Conservation (phyloP, 2,797 vertebrate genomes). For the Prunella strophiata region DNA sequence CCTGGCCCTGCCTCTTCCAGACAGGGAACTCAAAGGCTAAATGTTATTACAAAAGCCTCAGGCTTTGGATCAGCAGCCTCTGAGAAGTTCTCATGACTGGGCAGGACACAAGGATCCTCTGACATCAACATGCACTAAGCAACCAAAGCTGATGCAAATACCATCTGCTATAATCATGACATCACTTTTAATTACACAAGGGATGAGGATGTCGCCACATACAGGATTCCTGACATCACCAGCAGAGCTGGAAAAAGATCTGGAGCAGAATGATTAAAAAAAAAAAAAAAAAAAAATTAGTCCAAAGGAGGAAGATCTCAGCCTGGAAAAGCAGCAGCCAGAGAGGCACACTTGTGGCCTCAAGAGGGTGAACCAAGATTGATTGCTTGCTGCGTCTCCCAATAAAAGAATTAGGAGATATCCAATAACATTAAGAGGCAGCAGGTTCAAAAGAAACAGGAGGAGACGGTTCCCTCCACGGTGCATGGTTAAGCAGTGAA, state of each 20-base stretch:
- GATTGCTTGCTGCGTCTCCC: conserved; percentile 15
- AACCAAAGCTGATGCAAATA: conserved; percentile 32
- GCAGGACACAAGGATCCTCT: not conserved
- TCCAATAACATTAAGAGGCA: conserved; percentile 56
- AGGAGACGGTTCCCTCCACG: conserved; percentile 13
- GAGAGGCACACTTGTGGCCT: conserved; percentile 4
- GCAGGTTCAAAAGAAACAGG: conserved; percentile 38
- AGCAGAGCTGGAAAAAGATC: not conserved
- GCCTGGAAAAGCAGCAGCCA: not conserved
- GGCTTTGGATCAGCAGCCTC: not conserved
- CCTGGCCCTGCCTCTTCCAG: not conserved
- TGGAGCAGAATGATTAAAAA: not conserved
- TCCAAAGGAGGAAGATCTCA: not conserved
- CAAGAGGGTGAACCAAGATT: conserved; percentile 34
- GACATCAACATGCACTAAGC: not conserved
- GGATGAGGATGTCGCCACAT: not conserved
- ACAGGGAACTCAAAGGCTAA: not conserved
- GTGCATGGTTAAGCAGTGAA: conserved; percentile 25
- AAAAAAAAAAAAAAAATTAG: not conserved
- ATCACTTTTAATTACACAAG: conserved; percentile 8
- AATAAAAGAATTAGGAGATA: conserved; percentile 56
- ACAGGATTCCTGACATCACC: not conserved
- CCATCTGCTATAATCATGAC: not conserved
- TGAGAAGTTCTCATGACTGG: not conserved
- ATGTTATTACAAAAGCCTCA: not conserved